Evolutionary conservation across 2,113 vertebrate species (phyloP).

Genomic region (Anseranas semipalmata): DNA sequence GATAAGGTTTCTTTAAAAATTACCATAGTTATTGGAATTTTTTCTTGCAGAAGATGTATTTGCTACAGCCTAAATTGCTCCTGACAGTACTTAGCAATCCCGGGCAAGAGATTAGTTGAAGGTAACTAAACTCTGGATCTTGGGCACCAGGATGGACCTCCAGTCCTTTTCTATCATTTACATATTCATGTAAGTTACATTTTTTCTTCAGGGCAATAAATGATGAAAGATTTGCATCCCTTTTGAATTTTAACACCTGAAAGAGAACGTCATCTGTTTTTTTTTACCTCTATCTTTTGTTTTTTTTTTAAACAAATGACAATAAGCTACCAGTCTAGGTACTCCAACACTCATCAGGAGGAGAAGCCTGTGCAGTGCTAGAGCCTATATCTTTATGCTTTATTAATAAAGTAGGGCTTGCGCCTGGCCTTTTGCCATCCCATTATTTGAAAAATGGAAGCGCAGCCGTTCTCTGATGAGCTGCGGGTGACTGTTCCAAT

Average conservation of each 20-base stretch:
- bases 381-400: background rate
- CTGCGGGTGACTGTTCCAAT: background rate
- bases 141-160: background rate
- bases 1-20: constrained; percentile 38
- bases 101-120: background rate
- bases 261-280: background rate
- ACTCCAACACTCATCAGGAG: background rate
- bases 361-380: background rate
- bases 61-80: background rate
- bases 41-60: background rate
- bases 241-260: background rate
- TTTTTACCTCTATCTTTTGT: background rate
- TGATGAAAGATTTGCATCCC: background rate
- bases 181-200: background rate
- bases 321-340: background rate
- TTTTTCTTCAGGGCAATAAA: background rate
- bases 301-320: background rate
- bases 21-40: constrained; percentile 43
- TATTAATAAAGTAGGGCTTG: background rate
- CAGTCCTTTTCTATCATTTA: background rate
- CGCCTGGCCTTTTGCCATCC: background rate
- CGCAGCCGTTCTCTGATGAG: background rate
- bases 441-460: background rate
- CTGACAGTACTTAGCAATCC: background rate
- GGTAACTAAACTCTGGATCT: background rate